These are phyloP conservation scores for Eudasyphora cyanicolor DNA, from an alignment of 2,888 invertebrate genomes.

Conservation along the genomic window DNA sequence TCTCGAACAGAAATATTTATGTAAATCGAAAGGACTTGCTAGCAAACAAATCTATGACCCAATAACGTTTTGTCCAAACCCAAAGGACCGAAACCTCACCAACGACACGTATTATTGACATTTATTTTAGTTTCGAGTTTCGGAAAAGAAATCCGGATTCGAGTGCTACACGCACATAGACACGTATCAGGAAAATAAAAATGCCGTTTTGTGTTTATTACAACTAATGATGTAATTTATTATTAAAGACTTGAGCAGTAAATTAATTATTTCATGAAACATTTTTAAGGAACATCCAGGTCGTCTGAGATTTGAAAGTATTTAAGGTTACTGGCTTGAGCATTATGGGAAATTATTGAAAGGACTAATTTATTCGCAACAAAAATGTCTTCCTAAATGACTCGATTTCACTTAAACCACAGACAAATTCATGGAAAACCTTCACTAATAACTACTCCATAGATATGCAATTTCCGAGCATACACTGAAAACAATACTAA, in stretches of 20 bases:
- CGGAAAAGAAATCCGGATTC: not conserved
- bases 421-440: too few relatives aligned
- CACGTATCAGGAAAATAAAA: not conserved
- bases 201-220: not conserved
- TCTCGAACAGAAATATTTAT: not conserved
- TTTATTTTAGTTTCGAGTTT: conserved; percentile 16
- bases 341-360: too few relatives aligned
- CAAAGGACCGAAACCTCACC: not conserved
- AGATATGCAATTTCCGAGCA: too few relatives aligned
- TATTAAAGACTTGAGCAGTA: not conserved
- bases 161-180: not conserved
- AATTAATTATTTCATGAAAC: not conserved
- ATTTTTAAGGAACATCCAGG: not conserved
- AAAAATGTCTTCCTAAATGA: too few relatives aligned
- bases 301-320: not conserved
- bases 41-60: not conserved
- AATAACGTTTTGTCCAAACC: not conserved
- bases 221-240: not conserved
- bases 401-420: too few relatives aligned
- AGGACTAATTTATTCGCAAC: too few relatives aligned
- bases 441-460: too few relatives aligned
- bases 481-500: too few relatives aligned
- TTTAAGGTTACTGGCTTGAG: not conserved
- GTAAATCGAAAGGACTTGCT: not conserved
- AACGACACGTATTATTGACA: conserved; percentile 33